These are phyloP conservation scores for Leptopilina drosophilae DNA, from an alignment of 2,888 invertebrate genomes.

Conservation along the genomic window DNA sequence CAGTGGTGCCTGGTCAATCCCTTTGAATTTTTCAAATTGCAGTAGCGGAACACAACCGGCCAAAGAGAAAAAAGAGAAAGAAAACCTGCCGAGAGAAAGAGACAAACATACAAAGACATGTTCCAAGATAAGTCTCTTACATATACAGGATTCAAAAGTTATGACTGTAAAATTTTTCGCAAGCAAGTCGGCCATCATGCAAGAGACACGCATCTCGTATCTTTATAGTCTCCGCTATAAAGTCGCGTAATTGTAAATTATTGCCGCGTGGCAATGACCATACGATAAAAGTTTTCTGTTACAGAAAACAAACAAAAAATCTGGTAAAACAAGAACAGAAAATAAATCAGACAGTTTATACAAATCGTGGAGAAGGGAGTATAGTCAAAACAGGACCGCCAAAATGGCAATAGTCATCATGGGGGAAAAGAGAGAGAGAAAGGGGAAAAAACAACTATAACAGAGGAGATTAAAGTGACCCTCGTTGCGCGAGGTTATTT, in stretches of 20 bases:
- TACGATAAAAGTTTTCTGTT: conserved; percentile 61
- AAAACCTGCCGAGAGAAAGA: conserved; percentile 4
- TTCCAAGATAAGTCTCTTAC: conserved; percentile 46
- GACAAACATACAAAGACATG: neutral
- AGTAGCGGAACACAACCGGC: conserved; percentile 41
- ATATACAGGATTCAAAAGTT: conserved; percentile 45
- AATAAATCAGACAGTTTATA: conserved; percentile 66
- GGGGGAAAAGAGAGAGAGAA: neutral
- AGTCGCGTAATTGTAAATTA: conserved; percentile 74
- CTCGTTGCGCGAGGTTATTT: conserved; percentile 18
- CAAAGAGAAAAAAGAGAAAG: neutral
- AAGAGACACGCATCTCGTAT: conserved; percentile 72
- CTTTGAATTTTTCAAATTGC: conserved; percentile 43
- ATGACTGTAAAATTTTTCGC: conserved; percentile 63
- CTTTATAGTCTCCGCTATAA: conserved; percentile 71
- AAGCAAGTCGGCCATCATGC: conserved; percentile 67
- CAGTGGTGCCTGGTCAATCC: conserved; percentile 9
- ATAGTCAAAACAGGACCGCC: too few species aligned
- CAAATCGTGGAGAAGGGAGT: conserved; percentile 34
- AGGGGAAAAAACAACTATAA: too few species aligned
- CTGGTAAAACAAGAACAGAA: conserved; percentile 56
- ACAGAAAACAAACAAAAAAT: conserved; percentile 44
- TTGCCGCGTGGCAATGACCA: conserved; percentile 65
- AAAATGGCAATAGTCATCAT: conserved; percentile 36
- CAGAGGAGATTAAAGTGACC: conserved; percentile 20